Percentiles rank a stretch among this genome's conserved stretches.
Conservation (phyloP, 2,113 vertebrate genomes). For the Actinemys pallida region DNA sequence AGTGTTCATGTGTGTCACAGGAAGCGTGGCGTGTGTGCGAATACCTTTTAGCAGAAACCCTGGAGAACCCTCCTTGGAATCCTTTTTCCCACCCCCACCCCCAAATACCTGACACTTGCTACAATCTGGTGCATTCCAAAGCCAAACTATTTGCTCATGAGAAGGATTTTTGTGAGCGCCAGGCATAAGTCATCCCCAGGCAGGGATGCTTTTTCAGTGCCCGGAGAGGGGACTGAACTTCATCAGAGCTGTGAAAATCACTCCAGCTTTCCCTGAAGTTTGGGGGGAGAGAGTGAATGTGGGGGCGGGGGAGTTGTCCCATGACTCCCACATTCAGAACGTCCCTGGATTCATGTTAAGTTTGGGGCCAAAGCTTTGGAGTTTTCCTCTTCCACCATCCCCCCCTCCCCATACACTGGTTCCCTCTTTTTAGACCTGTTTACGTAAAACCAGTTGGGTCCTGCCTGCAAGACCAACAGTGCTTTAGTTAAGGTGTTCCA, state of each 20-base stretch:
- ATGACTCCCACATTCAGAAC: background rate
- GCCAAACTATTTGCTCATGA: background rate
- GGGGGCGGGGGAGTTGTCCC: background rate
- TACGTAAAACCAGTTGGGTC: background rate
- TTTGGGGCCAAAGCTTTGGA: background rate
- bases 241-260: background rate
- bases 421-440: background rate
- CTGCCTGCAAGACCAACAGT: accelerated
- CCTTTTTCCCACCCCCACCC: background rate
- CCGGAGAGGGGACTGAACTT: background rate
- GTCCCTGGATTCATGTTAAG: background rate
- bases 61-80: background rate
- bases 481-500: background rate
- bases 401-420: background rate
- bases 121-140: background rate
- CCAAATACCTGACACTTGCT: background rate
- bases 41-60: background rate
- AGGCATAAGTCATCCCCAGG: background rate
- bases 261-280: background rate
- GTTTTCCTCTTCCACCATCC: background rate
- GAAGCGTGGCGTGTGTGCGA: background rate
- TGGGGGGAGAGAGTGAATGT: background rate
- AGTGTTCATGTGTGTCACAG: background rate
- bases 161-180: background rate
- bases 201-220: background rate